Evolutionary conservation across 2,113 vertebrate species (phyloP), one percentile per base, ranked within the genome.

Genomic region (Corvus cornix): DNA sequence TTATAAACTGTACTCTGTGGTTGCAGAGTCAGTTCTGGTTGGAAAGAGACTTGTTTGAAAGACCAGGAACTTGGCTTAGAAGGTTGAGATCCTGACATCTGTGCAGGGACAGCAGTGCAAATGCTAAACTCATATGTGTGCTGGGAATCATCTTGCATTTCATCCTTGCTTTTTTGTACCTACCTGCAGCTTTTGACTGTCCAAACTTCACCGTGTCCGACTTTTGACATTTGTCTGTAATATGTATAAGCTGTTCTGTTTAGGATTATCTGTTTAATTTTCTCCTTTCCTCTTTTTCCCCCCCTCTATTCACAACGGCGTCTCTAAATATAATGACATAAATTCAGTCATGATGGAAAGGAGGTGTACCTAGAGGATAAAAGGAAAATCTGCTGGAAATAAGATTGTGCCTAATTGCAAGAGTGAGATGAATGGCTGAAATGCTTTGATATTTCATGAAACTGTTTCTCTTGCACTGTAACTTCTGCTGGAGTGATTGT

Each of bases 101-200:
- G 33, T 46, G 60, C 52, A n/a, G 77, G 43, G 60, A 35, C 60
- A 82, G 64, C 43, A 56, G 11, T 7, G 1, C 35, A 64, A 67
- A 39, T 0, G 0, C 27, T 72, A 23, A 53, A 46, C 22, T 56
- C 2, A 1, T 41, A 27, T 1, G 5, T 41, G 7, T 53, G 59
- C 55, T 94, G 68, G 37, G 27, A 72, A 79, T 56, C 52, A n/a
- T 13, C 33, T 69, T 83, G 41, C 21, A 9, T 72, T 92, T 95
- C 11, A 37, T 49, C 26, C 49, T 86, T 46, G 14, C 44, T 84
- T 78, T 80, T 37, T 76, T 62, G 37, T 67, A 60, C 13, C 30
- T 48, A 13, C 27, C 69, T 67, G 56, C 60, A 72, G 15, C 30
- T 91, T 66, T 18, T 44, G 78, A 7, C 52, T 62, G 39, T 33